phyloP scores from a whole-genome alignment of 2,888 invertebrate genomes.

The Cataglyphis livida region DNA sequence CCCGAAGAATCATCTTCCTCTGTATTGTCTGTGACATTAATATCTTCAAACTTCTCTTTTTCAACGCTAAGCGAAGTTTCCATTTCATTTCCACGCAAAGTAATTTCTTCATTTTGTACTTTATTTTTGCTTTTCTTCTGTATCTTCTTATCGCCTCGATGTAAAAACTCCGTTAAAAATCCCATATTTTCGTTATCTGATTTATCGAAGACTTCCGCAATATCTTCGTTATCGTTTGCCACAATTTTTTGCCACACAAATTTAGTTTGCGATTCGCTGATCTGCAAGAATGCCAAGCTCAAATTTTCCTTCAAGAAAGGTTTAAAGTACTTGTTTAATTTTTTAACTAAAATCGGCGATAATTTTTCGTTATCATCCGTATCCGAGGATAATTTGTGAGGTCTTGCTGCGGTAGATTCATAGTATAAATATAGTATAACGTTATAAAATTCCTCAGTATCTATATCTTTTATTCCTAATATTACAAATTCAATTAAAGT shows the following conservation, averaged over 20 bases:
- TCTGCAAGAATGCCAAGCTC: constrained; percentile 24
- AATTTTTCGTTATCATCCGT: constrained; percentile 3
- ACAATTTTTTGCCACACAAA: background rate
- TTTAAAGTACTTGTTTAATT: constrained; percentile 57
- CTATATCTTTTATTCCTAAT: constrained; percentile 16
- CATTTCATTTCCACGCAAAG: background rate
- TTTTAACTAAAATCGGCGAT: background rate
- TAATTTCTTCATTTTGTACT: background rate
- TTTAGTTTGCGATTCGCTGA: background rate
- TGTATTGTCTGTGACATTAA: background rate
- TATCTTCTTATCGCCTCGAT: background rate
- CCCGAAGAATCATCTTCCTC: background rate
- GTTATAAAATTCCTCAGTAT: constrained; percentile 13
- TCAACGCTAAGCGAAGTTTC: background rate
- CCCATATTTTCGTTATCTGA: background rate
- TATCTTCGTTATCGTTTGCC: background rate
- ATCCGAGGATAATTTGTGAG: constrained; percentile 55
- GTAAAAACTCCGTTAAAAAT: background rate
- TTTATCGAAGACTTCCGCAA: background rate
- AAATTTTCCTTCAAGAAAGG: constrained; percentile 48
- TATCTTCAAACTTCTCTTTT: background rate
- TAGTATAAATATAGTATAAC: constrained; percentile 60
- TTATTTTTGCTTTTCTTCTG: background rate
- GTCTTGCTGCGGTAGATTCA: constrained; percentile 52
- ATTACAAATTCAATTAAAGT: constrained; percentile 57